Percentiles rank a stretch among this genome's conserved stretches.
Conservation (phyloP, 2,888 invertebrate genomes). For the Uropetala carovei region DNA sequence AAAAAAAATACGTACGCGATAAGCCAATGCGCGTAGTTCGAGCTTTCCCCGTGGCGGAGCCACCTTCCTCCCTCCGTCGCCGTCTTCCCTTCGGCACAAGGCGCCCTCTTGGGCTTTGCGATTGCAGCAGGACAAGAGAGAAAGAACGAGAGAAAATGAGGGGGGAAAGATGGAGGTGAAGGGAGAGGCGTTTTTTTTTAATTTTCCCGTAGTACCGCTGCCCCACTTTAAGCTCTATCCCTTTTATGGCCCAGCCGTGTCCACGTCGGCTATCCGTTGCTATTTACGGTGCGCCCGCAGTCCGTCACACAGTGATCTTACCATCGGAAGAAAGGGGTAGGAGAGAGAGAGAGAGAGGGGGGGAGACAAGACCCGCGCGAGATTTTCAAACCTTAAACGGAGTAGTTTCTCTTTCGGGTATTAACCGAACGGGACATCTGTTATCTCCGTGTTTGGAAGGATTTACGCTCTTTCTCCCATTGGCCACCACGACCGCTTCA, state of each 20-base stretch:
- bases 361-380: not conserved
- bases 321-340: too few species aligned
- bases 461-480: too few species aligned
- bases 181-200: not conserved
- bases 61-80: too few species aligned
- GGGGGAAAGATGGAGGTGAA: not conserved
- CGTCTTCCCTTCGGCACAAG: too few species aligned
- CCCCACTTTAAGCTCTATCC: slow-evolving; percentile 32
- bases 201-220: slow-evolving; percentile 16
- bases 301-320: not conserved
- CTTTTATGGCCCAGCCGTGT: slow-evolving; percentile 38
- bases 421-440: too few species aligned
- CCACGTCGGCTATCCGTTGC: not conserved
- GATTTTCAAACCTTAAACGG: slow-evolving; percentile 19
- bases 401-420: not conserved
- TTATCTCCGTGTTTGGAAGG: too few species aligned
- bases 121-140: not conserved
- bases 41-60: too few species aligned
- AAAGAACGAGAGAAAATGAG: too few species aligned
- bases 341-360: too few species aligned
- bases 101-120: not conserved
- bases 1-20: too few species aligned
- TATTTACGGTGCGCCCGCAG: slow-evolving; percentile 20
- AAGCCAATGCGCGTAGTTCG: too few species aligned
- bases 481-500: too few species aligned